phyloP scores from a whole-genome alignment of 2,797 vertebrate genomes.

The Pantherophis vulpinus region DNA sequence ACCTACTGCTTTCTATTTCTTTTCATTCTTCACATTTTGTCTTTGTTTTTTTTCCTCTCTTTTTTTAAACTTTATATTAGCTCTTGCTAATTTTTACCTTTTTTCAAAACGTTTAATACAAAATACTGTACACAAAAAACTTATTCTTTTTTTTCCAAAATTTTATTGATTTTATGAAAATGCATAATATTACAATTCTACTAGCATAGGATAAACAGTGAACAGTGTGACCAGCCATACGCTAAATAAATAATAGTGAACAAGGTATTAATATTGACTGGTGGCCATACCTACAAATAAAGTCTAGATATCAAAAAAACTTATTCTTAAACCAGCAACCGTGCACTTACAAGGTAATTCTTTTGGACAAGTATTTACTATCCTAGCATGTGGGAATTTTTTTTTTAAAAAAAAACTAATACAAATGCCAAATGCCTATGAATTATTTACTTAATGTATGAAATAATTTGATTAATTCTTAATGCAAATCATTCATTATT shows the following conservation, averaged over 20 bases:
- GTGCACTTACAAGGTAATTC: not conserved
- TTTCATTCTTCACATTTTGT: not conserved
- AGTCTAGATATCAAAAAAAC: not conserved
- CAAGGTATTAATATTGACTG: too few species aligned
- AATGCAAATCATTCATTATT: slow-evolving; percentile 21
- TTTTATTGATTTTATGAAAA: too few species aligned
- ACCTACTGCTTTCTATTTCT: not conserved
- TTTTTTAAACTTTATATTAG: not conserved
- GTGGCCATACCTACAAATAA: too few species aligned
- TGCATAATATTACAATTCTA: too few species aligned
- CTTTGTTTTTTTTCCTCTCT: not conserved
- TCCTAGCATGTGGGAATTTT: not conserved
- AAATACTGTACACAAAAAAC: not conserved
- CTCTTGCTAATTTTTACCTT: not conserved
- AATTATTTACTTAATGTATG: slow-evolving; percentile 25
- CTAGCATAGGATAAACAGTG: too few species aligned
- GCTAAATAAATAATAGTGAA: too few species aligned
- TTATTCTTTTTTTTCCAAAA: too few species aligned
- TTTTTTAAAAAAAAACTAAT: not conserved
- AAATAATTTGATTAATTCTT: slow-evolving; percentile 24
- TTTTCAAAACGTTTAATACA: not conserved
- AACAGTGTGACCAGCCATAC: too few species aligned
- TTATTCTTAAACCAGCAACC: not conserved
- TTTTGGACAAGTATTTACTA: not conserved
- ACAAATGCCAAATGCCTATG: not conserved